Evolutionary conservation across 1,140 invertebrate genomes (phyloP), one percentile per base, ranked within the genome.

Genomic region (Lineus longissimus): DNA sequence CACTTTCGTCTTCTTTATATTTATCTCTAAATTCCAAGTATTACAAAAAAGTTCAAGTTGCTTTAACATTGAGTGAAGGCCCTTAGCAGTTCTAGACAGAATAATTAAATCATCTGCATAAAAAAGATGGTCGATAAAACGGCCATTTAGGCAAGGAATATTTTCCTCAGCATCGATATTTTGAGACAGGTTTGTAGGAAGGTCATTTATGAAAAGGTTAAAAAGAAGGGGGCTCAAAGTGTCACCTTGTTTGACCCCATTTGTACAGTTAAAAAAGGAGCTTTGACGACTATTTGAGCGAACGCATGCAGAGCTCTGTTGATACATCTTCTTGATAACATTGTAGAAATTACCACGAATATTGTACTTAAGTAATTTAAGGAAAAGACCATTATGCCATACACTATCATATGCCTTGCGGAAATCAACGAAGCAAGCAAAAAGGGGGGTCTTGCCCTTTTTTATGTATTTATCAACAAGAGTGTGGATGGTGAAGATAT

Each of bases 371-470:
- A 19, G n/a, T 9, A 51, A 9, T 36, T 36, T 36, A 36, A 36
- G 47, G n/a, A 51, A 23, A 6, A 51, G n/a, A n/a, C 47, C 47
- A 9, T 51, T 19, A 4, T 51, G 47, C 47, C 47, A 51, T 4
- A 51, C 47, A 51, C 19, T 23, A 27, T 51, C 47, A n/a, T 23
- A 51, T n/a, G 47, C 47, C n/a, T 51, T 51, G 9, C 47, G n/a
- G n/a, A 51, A 27, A 51, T 51, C 47, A 23, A 51, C 25, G n/a
- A 51, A 51, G 47, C 47, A 51, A n/a, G 19, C n/a, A 51, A 7
- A 51, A 19, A 51, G 25, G 6, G 6, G 6, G 25, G 6, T n/a
- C 47, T 36, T 36, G 33, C 15, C 15, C 15, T 36, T 36, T 15
- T 36, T 36, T 4, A 36, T 15, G 15, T 36, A 36, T 36, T 51